Evolutionary conservation across 2,113 vertebrate species (phyloP), one percentile per base, ranked within the genome.

Genomic region (Cynoglossus semilaevis): DNA sequence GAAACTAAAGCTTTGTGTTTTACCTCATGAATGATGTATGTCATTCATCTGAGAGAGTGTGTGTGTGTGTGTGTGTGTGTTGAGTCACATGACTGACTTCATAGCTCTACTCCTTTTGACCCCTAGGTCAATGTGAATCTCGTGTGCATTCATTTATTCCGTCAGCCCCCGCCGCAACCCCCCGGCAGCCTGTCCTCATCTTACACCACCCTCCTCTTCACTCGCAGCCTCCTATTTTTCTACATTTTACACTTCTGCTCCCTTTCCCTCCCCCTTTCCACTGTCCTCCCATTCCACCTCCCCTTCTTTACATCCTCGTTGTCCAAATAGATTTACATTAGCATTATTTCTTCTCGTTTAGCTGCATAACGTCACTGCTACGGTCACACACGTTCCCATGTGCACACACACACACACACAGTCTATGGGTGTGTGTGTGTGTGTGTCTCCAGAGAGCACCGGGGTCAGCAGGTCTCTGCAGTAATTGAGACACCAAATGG

Each of bases 401-500:
- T 70, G 47, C 48, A 8, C 63, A 70, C 67, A 59, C 15, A 71
- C 52, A 74, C 72, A 64, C 59, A 63, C 61, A 55, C 57, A 46
- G 38, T 51, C 16, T 14, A n/a, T n/a, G n/a, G n/a, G n/a, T n/a
- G 15, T 17, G 36, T 65, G 35, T 63, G 63, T 55, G 18, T 63
- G 16, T 55, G 67, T 43, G 48, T 76, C 81, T 84, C 80, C 51
- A 18, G 86, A 81, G 86, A 79, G 68, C 7, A 12, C 13, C 35
- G 11, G 57, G 83, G 84, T 83, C 86, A 72, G 53, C 51, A 62
- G 81, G 81, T 82, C 81, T 73, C 59, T 3, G 52, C 44, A 62
- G 72, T 81, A 83, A 89, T 83, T 76, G 81, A 83, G 76, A 87
- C 71, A 79, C 53, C 87, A 87, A 78, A 76, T 83, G 81, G 84